Percentiles rank a stretch among this genome's conserved stretches.
These are phyloP conservation scores for Drosophila teissieri DNA, from an alignment of 1,140 invertebrate genomes.

Conservation along the genomic window DNA sequence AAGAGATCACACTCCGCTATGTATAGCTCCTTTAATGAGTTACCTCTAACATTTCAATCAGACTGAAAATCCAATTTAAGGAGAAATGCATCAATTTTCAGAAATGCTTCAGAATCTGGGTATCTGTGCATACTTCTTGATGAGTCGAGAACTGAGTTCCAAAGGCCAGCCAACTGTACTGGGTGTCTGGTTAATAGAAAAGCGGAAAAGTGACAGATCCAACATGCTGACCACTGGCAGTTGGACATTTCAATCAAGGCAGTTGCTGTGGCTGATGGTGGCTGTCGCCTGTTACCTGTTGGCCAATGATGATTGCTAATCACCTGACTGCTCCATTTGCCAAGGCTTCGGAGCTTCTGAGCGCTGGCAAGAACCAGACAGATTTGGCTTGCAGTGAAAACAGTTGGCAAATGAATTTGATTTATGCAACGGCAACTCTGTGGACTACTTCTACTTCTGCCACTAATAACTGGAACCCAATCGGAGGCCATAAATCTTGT, in stretches of 20 bases:
- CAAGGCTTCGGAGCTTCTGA: conserved; percentile 25
- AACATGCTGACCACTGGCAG: conserved; percentile 28
- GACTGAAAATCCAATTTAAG: background rate
- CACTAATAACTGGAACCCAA: conserved; percentile 70
- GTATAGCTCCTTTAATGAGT: too few relatives aligned
- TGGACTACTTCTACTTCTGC: conserved; percentile 21
- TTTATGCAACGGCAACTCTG: conserved; percentile 70
- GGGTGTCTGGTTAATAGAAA: conserved; percentile 22
- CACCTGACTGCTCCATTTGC: conserved; percentile 67
- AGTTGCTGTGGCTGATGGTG: conserved; percentile 14
- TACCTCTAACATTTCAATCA: background rate
- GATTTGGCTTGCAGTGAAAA: conserved; percentile 34
- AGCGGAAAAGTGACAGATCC: conserved; percentile 7
- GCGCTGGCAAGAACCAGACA: conserved; percentile 7
- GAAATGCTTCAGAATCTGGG: conserved; percentile 5
- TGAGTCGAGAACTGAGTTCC: background rate
- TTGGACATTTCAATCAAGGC: conserved; percentile 65
- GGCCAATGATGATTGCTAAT: conserved; percentile 66
- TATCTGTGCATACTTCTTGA: background rate
- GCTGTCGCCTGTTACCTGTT: conserved; percentile 25
- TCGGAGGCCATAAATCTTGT: conserved; percentile 72
- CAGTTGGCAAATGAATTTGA: conserved; percentile 70
- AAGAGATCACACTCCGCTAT: too few relatives aligned
- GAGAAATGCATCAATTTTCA: conserved; percentile 16
- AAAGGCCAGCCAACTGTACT: conserved; percentile 8